Base-by-base conservation (phyloP, 2,113 vertebrate species). In the Casuarius casuarius region DNA sequence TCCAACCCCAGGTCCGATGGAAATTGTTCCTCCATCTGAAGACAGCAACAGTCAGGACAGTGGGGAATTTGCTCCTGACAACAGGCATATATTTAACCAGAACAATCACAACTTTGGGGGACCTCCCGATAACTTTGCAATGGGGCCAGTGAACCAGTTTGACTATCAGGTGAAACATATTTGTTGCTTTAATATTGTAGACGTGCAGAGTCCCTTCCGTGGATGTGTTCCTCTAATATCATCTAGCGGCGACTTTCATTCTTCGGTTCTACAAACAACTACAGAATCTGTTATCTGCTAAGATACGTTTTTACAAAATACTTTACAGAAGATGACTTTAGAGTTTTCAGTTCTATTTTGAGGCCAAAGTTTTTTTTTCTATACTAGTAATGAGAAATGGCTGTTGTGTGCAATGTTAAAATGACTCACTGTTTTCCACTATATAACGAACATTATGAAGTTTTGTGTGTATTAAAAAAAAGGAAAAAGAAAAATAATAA, bases 31-130 rank as follows among this genome's bases (percentile, higher is more conserved):
- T 98, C 99, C 99, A 15, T 99, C 98, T 0, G 99, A 99, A 98
- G 99, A 99, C 98, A 99, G 99, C 98, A 99, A 99, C 98, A 99
- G 99, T 98, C 99, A 99, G 98, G 99, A 99, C 98, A 99, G 99
- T 98, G 98, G 98, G 94, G 99, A 99, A 92, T 99, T 99, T 98
- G 97, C 98, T 95, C 97, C 98, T 95, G 99, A 99, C 94, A 98
- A 99, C 98, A 99, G 98, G 98, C 99, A 98, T 97, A 98, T 98
- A 94, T 99, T 99, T 98, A 99, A 99, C 98, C 99, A 99, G 98
- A 99, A 99, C 98, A 99, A 99, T 98, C 99, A 99, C 98, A 99
- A 98, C 98, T 99, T 99, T 98, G 99, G 99, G 97, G 99, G 98
- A 98, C 99, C 99, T 98, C 98, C 99, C 40, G 99, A 99, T 98